phyloP scores from a whole-genome alignment of 2,797 vertebrate species.

The Lycodopsis pacificus region DNA sequence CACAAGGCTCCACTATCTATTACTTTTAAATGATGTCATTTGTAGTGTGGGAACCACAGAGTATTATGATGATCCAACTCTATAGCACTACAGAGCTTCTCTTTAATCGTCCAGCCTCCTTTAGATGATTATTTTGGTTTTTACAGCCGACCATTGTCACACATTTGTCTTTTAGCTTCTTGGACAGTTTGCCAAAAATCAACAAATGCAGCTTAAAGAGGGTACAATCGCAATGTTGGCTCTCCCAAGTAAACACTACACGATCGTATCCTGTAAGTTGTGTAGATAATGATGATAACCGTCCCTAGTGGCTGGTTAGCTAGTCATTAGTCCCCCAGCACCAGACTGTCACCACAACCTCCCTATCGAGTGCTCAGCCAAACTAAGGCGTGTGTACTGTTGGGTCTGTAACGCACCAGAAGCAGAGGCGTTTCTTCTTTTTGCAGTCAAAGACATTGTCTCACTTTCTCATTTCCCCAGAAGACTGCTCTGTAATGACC shows the following conservation, averaged over 20 bases:
- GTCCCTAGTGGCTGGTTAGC: not conserved
- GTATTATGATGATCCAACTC: not conserved
- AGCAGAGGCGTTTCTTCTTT: constrained; percentile 5
- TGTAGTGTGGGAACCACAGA: not conserved
- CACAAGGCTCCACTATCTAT: not conserved
- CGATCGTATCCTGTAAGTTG: not conserved
- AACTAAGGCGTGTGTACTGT: not conserved
- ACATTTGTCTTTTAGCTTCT: constrained; percentile 2
- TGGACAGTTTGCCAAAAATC: not conserved
- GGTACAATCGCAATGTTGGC: not conserved
- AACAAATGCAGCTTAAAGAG: not conserved
- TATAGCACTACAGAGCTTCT: not conserved
- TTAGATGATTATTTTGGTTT: not conserved
- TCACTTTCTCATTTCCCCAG: not conserved
- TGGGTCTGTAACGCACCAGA: not conserved
- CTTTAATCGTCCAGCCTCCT: not conserved
- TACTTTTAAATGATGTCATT: not conserved
- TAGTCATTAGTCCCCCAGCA: constrained; percentile 7
- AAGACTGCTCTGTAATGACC: constrained; percentile 6
- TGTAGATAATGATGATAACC: constrained; percentile 28
- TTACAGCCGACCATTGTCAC: not conserved
- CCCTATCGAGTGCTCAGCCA: constrained; percentile 8
- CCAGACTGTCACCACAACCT: constrained; percentile 11
- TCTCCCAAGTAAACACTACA: not conserved
- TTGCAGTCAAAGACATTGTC: not conserved